Percentiles rank a stretch among this genome's conserved stretches.
phyloP scores from a whole-genome alignment of 2,797 vertebrate species.

The Anabacerthia variegaticeps region DNA sequence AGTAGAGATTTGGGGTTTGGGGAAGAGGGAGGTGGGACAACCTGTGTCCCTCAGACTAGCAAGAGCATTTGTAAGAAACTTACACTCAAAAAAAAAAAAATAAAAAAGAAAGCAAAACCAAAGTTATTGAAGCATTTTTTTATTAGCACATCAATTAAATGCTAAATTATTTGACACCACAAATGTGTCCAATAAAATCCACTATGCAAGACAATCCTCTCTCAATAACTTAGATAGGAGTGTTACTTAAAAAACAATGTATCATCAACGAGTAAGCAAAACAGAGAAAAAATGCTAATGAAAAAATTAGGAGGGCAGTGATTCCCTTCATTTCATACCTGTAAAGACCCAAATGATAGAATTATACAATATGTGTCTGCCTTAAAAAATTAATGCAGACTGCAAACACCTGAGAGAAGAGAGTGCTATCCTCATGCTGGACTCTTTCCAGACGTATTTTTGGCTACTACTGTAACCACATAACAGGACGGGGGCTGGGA shows the following conservation, averaged over 20 bases:
- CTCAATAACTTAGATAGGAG: background rate
- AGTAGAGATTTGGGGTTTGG: background rate
- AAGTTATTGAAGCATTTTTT: background rate
- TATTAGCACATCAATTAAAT: background rate
- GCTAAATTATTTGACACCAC: background rate
- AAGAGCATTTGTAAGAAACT: background rate
- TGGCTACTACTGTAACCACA: background rate
- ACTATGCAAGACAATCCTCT: background rate
- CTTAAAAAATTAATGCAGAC: background rate
- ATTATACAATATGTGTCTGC: background rate
- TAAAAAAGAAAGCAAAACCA: background rate
- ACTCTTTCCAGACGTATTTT: background rate
- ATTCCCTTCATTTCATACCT: background rate
- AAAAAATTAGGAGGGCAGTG: background rate
- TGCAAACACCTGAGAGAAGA: background rate
- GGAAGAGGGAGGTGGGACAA: background rate
- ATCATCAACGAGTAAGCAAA: background rate
- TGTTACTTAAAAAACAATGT: background rate
- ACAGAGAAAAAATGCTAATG: background rate
- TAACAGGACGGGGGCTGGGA: background rate
- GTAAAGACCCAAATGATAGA: background rate
- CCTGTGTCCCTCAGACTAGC: background rate
- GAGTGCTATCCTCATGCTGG: background rate
- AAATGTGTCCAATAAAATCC: background rate
- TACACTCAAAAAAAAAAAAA: background rate